Evolutionary conservation across 2,888 invertebrate species (phyloP).

Genomic region (Boloria euphrosyne): DNA sequence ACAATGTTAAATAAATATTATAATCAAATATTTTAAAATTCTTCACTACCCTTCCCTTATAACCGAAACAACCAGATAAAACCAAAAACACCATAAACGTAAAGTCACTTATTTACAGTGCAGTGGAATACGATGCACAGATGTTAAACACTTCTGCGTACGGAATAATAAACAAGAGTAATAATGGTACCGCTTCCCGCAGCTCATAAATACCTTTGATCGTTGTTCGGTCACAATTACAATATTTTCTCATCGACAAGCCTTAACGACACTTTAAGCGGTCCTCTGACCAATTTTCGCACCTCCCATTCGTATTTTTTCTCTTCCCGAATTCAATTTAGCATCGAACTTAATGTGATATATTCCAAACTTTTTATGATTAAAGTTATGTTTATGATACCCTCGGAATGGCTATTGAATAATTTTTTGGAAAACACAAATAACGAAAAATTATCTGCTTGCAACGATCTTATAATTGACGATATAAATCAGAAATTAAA

Average conservation of each 20-base stretch:
- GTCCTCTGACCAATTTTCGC: conserved; percentile 73
- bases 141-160: conserved; percentile 53
- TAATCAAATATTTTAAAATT: too few species aligned
- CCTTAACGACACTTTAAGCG: conserved; percentile 80
- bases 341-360: conserved; percentile 70
- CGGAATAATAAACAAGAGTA: conserved; percentile 54
- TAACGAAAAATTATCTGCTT: conserved; percentile 56
- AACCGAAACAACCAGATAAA: neutral
- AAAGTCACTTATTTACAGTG: conserved; percentile 44
- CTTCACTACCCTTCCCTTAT: neutral
- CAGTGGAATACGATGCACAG: conserved; percentile 25
- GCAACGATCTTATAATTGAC: conserved; percentile 63
- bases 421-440: conserved; percentile 64
- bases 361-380: conserved; percentile 54
- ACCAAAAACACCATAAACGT: conserved; percentile 16
- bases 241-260: conserved; percentile 72
- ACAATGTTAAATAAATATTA: too few species aligned
- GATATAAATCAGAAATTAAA: conserved; percentile 51
- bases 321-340: conserved; percentile 79
- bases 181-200: conserved; percentile 61
- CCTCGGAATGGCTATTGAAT: conserved; percentile 61
- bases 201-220: conserved; percentile 67
- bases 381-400: conserved; percentile 72
- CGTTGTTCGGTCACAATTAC: conserved; percentile 56
- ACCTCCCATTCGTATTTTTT: conserved; percentile 75